Percentiles rank a stretch among this genome's conserved stretches.
Evolutionary conservation across 2,113 vertebrate species (phyloP).

Genomic region (Carassius carassius): DNA sequence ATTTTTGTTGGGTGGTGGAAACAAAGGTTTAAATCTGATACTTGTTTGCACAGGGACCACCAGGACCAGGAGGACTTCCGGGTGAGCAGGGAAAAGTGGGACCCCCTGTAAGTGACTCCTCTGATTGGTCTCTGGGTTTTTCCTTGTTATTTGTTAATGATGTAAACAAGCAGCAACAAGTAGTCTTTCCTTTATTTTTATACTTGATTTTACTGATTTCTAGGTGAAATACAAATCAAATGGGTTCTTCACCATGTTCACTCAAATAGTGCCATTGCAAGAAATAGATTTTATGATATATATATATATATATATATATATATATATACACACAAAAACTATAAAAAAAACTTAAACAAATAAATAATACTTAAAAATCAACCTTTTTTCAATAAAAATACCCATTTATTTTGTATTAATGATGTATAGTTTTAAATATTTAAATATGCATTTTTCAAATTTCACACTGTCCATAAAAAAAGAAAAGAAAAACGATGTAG

Average conservation of each 20-base stretch:
- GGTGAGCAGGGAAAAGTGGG: slow-evolving; percentile 89
- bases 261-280: not conserved
- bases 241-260: not conserved
- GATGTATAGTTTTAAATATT: not conserved
- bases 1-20: not conserved
- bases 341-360: not conserved
- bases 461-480: not conserved
- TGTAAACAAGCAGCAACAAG: not conserved
- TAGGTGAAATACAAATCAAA: not conserved
- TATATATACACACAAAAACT: not conserved
- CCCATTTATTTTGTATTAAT: not conserved
- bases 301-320: not conserved
- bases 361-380: too few relatives aligned
- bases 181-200: not conserved
- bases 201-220: not conserved
- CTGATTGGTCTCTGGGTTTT: not conserved
- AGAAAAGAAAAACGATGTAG: not conserved
- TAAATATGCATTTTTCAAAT: not conserved
- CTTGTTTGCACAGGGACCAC: slow-evolving; percentile 79
- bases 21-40: slow-evolving; percentile 28
- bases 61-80: slow-evolving; percentile 87
- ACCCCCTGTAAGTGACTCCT: slow-evolving; percentile 82
- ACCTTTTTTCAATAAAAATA: not conserved
- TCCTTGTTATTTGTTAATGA: not conserved
- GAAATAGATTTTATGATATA: not conserved